Conservation (phyloP, 2,888 invertebrate species). For the Ectobius pallidus region DNA sequence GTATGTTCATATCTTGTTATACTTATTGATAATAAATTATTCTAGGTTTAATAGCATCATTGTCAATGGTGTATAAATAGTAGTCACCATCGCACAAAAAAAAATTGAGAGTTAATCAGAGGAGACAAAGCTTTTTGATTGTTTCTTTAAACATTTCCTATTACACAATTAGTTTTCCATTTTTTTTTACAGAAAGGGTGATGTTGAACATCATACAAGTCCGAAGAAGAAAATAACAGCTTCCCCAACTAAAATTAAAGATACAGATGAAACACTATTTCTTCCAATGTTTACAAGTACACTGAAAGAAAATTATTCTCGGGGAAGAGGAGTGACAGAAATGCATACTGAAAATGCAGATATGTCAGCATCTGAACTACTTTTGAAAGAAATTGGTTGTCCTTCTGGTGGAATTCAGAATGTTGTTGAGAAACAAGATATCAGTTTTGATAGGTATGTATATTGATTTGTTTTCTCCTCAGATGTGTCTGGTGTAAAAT, state of each 20-base stretch:
- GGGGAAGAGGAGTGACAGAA: background rate
- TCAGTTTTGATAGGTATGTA: slow-evolving; percentile 20
- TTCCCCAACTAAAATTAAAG: background rate
- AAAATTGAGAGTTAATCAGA: no score
- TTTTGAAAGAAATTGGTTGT: background rate
- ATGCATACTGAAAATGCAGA: background rate
- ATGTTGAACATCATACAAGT: background rate
- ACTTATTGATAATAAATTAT: no score
- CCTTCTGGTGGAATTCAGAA: background rate
- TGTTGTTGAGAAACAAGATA: background rate
- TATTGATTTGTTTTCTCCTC: no score
- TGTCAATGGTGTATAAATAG: no score
- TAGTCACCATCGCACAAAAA: no score
- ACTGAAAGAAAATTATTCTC: background rate
- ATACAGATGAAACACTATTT: slow-evolving; percentile 6
- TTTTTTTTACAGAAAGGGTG: background rate
- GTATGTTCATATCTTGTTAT: no score
- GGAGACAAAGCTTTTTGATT: no score
- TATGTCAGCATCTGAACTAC: background rate
- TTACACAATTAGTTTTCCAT: no score
- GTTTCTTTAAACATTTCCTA: no score
- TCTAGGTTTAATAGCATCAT: no score
- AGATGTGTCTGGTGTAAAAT: no score
- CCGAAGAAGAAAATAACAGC: background rate
- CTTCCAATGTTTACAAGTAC: background rate